Percentiles rank a stretch among this genome's conserved stretches.
These are phyloP conservation scores for Melanchra persicariae DNA, from an alignment of 2,888 invertebrate genomes.

Conservation along the genomic window DNA sequence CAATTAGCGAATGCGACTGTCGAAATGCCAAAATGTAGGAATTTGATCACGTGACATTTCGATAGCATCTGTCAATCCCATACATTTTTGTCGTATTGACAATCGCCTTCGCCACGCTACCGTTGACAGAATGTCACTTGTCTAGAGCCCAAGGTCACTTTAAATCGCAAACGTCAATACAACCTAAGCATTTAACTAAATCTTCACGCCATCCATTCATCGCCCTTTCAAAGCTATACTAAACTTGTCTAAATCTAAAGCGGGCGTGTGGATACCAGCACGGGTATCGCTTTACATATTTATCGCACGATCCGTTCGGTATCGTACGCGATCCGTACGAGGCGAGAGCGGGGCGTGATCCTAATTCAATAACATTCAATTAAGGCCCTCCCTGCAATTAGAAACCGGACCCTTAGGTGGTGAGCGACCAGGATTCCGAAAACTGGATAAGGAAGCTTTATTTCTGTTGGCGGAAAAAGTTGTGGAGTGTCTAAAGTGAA, in stretches of 20 bases:
- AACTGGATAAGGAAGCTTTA: slow-evolving; percentile 58
- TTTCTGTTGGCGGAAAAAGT: slow-evolving; percentile 9
- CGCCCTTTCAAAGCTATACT: neutral
- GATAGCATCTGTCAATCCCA: too few relatives aligned
- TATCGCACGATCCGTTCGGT: slow-evolving; percentile 39
- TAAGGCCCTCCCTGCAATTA: slow-evolving; percentile 81
- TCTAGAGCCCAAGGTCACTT: neutral
- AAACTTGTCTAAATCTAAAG: slow-evolving; percentile 20
- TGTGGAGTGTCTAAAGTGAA: slow-evolving; percentile 2
- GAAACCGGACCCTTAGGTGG: slow-evolving; percentile 71
- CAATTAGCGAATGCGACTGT: too few relatives aligned
- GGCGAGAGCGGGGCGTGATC: slow-evolving; percentile 73
- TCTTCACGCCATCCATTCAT: neutral
- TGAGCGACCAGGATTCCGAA: slow-evolving; percentile 37
- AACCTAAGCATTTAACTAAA: slow-evolving; percentile 3
- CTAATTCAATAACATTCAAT: slow-evolving; percentile 89
- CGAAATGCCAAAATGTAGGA: too few relatives aligned
- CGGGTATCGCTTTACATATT: slow-evolving; percentile 55
- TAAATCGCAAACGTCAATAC: neutral
- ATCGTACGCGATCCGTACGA: slow-evolving; percentile 33
- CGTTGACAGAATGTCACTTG: too few relatives aligned
- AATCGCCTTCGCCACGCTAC: too few relatives aligned
- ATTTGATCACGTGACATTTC: too few relatives aligned
- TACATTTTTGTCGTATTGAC: too few relatives aligned
- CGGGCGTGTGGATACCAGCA: slow-evolving; percentile 18